A percentile compares a stretch with the other conserved stretches of the same genome.
Conservation (phyloP, 2,113 vertebrate genomes). For the Sigmodon hispidus region DNA sequence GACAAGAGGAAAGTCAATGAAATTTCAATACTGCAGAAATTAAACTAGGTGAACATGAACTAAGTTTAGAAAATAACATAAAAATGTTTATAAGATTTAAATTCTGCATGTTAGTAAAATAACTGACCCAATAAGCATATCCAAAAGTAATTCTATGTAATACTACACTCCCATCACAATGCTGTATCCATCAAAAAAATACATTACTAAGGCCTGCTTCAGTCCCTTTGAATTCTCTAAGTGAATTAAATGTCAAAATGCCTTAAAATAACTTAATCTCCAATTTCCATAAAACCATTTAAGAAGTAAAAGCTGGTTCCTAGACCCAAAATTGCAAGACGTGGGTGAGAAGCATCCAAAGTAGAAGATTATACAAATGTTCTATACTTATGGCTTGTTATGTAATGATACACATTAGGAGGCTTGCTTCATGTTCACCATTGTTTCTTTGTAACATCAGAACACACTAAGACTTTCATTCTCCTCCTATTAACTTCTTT, state of each 20-base stretch:
- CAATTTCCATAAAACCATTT: slow-evolving; percentile 59
- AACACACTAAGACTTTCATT: slow-evolving; percentile 36
- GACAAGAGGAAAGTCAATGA: slow-evolving; percentile 32
- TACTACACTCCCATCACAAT: neutral
- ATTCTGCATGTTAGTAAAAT: slow-evolving; percentile 57
- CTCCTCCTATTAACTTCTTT: slow-evolving; percentile 4
- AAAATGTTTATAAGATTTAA: slow-evolving; percentile 24
- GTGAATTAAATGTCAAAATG: slow-evolving; percentile 38
- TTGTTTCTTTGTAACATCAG: slow-evolving; percentile 39
- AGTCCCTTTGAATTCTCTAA: slow-evolving; percentile 4
- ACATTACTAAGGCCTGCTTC: neutral
- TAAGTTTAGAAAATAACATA: slow-evolving; percentile 45
- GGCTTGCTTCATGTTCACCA: slow-evolving; percentile 38
- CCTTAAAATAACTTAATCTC: slow-evolving; percentile 33
- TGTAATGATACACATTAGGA: neutral
- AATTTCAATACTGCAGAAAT: slow-evolving; percentile 31
- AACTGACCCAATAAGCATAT: neutral
- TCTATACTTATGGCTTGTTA: slow-evolving; percentile 45
- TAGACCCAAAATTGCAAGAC: slow-evolving; percentile 39
- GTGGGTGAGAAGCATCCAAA: slow-evolving; percentile 57
- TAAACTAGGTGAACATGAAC: slow-evolving; percentile 37
- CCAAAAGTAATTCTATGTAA: slow-evolving; percentile 25
- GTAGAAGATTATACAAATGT: slow-evolving; percentile 61
- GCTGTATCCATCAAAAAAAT: slow-evolving; percentile 40
- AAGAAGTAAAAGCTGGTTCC: slow-evolving; percentile 49